Percentiles rank a stretch among this genome's conserved stretches.
Conservation (phyloP, 2,113 vertebrate species). For the Peromyscus leucopus region DNA sequence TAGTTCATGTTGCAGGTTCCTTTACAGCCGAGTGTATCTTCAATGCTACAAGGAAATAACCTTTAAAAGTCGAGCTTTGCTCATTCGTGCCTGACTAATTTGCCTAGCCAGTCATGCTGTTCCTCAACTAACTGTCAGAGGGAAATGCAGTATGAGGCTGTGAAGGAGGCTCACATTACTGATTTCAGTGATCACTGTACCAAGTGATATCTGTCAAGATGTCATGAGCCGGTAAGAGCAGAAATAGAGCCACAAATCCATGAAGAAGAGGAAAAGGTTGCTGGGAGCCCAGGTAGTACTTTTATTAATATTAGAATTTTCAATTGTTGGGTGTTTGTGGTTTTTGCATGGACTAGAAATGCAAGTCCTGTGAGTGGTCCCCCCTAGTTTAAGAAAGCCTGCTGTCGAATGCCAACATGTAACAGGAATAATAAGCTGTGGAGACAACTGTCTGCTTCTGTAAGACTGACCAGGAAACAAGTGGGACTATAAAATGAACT, state of each 20-base stretch:
- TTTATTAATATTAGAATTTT: background rate
- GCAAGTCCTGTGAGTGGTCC: background rate
- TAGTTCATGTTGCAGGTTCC: background rate
- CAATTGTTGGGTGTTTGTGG: background rate
- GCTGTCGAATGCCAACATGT: slow-evolving; percentile 2
- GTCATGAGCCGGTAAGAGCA: background rate
- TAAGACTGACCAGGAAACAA: background rate
- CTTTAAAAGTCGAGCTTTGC: slow-evolving; percentile 66
- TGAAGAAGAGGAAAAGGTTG: background rate
- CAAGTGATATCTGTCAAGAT: background rate
- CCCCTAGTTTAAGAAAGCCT: background rate
- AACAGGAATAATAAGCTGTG: background rate
- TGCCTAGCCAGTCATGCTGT: slow-evolving; percentile 60
- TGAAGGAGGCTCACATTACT: slow-evolving; percentile 20
- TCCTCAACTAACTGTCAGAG: slow-evolving; percentile 21
- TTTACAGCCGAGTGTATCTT: background rate
- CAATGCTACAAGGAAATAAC: slow-evolving; percentile 60
- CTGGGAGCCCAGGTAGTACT: background rate
- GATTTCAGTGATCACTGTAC: too few species aligned
- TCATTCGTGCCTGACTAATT: slow-evolving; percentile 72
- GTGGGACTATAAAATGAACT: background rate
- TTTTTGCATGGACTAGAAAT: background rate
- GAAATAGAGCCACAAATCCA: background rate
- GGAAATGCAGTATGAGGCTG: background rate
- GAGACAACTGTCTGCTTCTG: background rate